Evolutionary conservation across 2,888 invertebrate species (phyloP).

Genomic region (Polia nebulosa): DNA sequence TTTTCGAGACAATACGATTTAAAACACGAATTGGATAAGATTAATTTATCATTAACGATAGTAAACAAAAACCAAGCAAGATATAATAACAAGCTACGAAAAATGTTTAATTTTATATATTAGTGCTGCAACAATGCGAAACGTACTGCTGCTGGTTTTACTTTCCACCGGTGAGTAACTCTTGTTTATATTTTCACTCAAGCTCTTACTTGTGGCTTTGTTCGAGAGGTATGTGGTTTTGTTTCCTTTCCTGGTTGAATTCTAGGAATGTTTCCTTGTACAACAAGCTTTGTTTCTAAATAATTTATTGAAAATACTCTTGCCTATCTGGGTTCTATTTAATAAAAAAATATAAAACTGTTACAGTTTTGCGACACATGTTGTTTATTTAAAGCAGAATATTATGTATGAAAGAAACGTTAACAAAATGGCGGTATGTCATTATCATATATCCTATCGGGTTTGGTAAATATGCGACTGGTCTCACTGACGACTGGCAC

Average conservation of each 20-base stretch:
- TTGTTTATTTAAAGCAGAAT: too few relatives aligned
- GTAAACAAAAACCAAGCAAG: not conserved
- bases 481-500: too few relatives aligned
- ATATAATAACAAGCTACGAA: conserved; percentile 13
- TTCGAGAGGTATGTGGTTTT: conserved; percentile 21
- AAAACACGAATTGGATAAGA: conserved; percentile 20
- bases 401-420: too few relatives aligned
- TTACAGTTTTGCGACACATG: too few relatives aligned
- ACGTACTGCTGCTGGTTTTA: conserved; percentile 21
- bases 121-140: conserved; percentile 36
- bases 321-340: not conserved
- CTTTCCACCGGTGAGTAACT: conserved; percentile 23
- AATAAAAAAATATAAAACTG: too few relatives aligned
- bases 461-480: too few relatives aligned
- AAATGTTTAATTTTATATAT: not conserved
- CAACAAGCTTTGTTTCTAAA: not conserved
- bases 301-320: not conserved
- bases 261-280: not conserved
- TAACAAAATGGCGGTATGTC: too few relatives aligned
- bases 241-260: conserved; percentile 10
- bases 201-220: conserved; percentile 10
- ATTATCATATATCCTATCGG: too few relatives aligned
- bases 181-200: conserved; percentile 9
- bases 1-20: conserved; percentile 7
- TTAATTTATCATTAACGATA: conserved; percentile 28